Percentiles rank a stretch among this genome's conserved stretches.
Evolutionary conservation across 2,888 invertebrate genomes (phyloP).

Genomic region (Diaphora mendica): DNA sequence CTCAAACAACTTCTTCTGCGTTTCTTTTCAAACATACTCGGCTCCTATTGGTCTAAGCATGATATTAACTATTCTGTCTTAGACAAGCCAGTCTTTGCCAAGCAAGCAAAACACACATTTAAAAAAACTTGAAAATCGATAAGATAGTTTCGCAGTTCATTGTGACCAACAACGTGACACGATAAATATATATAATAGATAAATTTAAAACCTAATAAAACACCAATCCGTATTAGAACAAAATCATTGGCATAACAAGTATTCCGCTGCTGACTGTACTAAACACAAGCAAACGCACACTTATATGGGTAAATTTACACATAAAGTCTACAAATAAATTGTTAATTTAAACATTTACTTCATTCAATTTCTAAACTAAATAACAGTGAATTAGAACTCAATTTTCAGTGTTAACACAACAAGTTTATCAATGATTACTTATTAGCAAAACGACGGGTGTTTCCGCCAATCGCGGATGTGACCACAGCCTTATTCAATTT

Average conservation of each 20-base stretch:
- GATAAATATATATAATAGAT: neutral
- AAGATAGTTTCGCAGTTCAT: no score
- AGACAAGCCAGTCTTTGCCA: no score
- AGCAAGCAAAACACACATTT: no score
- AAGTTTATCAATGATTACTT: conserved; percentile 73
- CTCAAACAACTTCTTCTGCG: no score
- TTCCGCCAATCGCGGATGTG: conserved; percentile 69
- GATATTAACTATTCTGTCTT: no score
- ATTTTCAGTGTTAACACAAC: conserved; percentile 50
- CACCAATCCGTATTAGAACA: neutral
- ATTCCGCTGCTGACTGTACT: no score
- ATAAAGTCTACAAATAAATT: conserved; percentile 4
- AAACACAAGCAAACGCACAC: neutral
- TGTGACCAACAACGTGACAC: no score
- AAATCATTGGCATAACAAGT: no score
- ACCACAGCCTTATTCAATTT: conserved; percentile 76
- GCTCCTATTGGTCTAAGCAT: no score
- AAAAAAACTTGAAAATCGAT: no score
- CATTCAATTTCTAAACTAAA: conserved; percentile 40
- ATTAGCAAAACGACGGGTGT: conserved; percentile 67
- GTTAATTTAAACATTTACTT: neutral
- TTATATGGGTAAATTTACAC: neutral
- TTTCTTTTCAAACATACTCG: no score
- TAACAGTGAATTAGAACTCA: conserved; percentile 46
- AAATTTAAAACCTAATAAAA: no score